Evolutionary conservation across 2,797 vertebrate species (phyloP), one percentile per base, ranked within the genome.

Genomic region (Etheostoma perlongum): DNA sequence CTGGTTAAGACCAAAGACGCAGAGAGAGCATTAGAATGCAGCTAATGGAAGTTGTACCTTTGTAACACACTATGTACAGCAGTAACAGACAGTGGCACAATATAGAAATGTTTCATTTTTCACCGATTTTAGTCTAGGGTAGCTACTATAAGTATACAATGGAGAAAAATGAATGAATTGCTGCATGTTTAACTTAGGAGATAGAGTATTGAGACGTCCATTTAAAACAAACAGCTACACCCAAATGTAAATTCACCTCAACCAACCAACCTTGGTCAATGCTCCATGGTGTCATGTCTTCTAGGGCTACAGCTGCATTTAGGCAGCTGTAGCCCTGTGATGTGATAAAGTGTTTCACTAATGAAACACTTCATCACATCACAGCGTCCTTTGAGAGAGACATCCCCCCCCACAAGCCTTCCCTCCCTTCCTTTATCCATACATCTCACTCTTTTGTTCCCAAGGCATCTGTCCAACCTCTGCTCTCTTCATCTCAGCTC

Each of bases 1-100:
- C 98, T 99, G 92, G 6, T 5, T 4, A 44, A 54, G 14, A 71
- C 61, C 49, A 47, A 57, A 80, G 15, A 76, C 3, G 59, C 11
- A 85, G 14, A 33, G 21, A 53, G 9, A 19, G 1, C 4, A 4
- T 75, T n/a, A n/a, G 1, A 40, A 16, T 15, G 23, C 9, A 46
- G 19, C 2, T 21, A 13, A 58, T 1, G 9, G 57, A 63, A 21
- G 30, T 4, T 23, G 9, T 27, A 2, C 10, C 2, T 5, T 5
- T 42, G 13, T 25, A 8, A 1, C 2, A 12, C 6, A 15, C 0
- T 2, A 21, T 11, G 47, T 48, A 21, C 15, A 65, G 18, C 27
- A 59, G 15, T 42, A 19, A 60, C 23, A 51, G 30, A 65, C 13
- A 27, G 7, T 1, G 19, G 13, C 21, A 55, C 15, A 19, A 40